Evolutionary conservation across 35 echinoderm and acorn worm genomes (phyloP).

Genomic region (Heliocidaris erythrogramma): DNA sequence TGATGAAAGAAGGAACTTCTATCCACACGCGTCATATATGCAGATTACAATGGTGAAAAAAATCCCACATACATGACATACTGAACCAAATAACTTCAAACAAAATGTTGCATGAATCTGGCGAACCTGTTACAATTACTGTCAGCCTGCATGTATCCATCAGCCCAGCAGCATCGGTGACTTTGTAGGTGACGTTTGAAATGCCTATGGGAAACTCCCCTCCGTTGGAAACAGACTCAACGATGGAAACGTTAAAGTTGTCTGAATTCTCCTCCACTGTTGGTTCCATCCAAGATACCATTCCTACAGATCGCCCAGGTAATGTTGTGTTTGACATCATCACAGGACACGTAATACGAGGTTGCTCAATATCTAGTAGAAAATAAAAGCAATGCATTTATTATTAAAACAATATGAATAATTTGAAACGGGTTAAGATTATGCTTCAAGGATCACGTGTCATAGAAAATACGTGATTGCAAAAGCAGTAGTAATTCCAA

Average conservation of each 20-base stretch:
- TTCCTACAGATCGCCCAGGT: background rate
- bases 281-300: background rate
- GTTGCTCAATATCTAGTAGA: slow-evolving; percentile 6
- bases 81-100: too few species aligned
- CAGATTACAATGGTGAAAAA: too few species aligned
- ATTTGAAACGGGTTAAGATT: too few species aligned
- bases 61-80: too few species aligned
- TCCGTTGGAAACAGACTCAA: background rate
- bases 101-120: too few species aligned
- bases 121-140: background rate
- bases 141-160: background rate
- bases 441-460: too few species aligned
- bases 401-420: background rate
- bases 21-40: too few species aligned
- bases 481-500: too few species aligned
- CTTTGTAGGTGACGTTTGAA: background rate
- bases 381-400: background rate
- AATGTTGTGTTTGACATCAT: background rate
- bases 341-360: background rate
- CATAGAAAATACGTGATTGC: too few species aligned
- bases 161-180: background rate
- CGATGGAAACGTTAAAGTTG: background rate
- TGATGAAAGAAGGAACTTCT: too few species aligned
- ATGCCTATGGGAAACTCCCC: background rate
- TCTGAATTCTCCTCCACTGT: background rate